Conservation (phyloP, 92 coral and sea anemone species). For the Phenganax stokvisi region DNA sequence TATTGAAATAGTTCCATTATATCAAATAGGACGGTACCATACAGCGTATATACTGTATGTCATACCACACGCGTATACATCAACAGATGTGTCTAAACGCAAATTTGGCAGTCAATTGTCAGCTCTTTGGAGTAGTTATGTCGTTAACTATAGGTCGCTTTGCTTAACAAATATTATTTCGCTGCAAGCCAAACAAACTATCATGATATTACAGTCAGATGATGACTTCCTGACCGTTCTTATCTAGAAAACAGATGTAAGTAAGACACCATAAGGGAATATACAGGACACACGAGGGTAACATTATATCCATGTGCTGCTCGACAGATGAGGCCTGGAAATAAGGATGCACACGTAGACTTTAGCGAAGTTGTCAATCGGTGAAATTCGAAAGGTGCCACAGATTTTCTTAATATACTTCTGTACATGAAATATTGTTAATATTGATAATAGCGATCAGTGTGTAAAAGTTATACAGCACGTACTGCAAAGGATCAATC, state of each 20-base stretch:
- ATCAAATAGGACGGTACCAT: too few species aligned
- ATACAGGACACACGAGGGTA: neutral
- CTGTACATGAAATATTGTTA: too few species aligned
- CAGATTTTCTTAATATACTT: too few species aligned
- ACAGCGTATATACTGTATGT: too few species aligned
- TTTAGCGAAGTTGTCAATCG: too few species aligned
- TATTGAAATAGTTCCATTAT: too few species aligned
- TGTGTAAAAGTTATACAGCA: too few species aligned
- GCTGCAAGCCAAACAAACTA: neutral
- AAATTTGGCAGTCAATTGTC: neutral
- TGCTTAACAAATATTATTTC: neutral
- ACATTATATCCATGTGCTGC: neutral
- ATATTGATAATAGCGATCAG: too few species aligned
- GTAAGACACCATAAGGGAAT: neutral
- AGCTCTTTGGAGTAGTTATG: neutral
- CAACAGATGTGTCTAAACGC: neutral
- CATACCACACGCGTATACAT: neutral
- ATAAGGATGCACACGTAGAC: too few species aligned
- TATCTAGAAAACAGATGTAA: neutral
- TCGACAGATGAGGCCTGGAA: too few species aligned
- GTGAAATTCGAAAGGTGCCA: too few species aligned
- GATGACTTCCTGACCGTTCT: neutral
- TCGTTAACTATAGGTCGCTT: neutral
- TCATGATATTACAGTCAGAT: neutral
- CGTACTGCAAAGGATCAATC: too few species aligned